A percentile compares a stretch with the other conserved stretches of the same genome.
These are phyloP conservation scores for Monochamus alternatus DNA, from an alignment of 2,888 invertebrate species.

Conservation along the genomic window DNA sequence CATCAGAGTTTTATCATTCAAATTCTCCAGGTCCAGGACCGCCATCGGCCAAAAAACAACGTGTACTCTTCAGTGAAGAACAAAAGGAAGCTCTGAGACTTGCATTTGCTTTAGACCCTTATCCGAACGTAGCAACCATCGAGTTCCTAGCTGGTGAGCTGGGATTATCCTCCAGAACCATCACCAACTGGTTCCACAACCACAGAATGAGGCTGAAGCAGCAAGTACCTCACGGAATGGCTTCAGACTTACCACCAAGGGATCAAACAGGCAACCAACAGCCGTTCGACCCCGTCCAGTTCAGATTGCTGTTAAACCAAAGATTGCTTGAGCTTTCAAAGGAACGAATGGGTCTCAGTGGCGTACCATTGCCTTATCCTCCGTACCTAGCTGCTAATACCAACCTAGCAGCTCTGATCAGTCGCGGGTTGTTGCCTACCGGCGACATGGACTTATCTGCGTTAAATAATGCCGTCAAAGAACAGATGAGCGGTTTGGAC, in stretches of 20 bases:
- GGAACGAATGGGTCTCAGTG: conserved; percentile 85
- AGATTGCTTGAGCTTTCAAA: conserved; percentile 90
- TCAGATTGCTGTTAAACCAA: conserved; percentile 90
- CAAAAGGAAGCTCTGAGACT: conserved; percentile 96
- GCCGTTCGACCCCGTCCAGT: conserved; percentile 94
- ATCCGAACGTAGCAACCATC: conserved; percentile 96
- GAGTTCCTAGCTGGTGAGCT: conserved; percentile 95
- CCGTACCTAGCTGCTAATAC: conserved; percentile 86
- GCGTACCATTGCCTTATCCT: conserved; percentile 83
- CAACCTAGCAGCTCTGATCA: conserved; percentile 84
- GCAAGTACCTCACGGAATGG: conserved; percentile 76
- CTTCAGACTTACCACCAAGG: conserved; percentile 82
- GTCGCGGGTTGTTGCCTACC: conserved; percentile 78
- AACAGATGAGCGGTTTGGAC: conserved; percentile 89
- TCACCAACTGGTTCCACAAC: conserved; percentile 99
- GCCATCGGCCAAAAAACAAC: conserved; percentile 93
- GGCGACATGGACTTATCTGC: conserved; percentile 75
- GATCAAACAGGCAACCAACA: conserved; percentile 79
- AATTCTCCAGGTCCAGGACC: conserved; percentile 88
- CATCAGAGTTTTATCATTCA: conserved; percentile 90
- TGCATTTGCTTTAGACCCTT: conserved; percentile 96
- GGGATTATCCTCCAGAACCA: conserved; percentile 93
- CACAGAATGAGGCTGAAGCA: conserved; percentile 89
- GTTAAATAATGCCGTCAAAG: conserved; percentile 74
- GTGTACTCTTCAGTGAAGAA: conserved; percentile 97